These are phyloP conservation scores for Hypotaenidia okinawae DNA, from an alignment of 2,797 vertebrate genomes.

Conservation along the genomic window DNA sequence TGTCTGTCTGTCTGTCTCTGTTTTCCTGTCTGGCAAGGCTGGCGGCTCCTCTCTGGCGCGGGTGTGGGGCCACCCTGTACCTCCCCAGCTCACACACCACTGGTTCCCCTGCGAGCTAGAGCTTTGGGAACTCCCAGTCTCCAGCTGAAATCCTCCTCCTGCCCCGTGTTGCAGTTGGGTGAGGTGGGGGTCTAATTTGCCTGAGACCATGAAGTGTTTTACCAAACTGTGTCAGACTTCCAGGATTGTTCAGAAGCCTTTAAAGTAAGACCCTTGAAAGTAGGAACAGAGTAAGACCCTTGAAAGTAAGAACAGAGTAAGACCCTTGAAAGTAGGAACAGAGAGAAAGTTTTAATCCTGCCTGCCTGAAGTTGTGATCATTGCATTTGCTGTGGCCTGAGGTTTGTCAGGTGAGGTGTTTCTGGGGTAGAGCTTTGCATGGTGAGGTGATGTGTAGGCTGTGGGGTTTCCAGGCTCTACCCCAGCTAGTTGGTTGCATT, in stretches of 20 bases:
- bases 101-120: background rate
- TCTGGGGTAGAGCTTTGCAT: background rate
- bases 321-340: background rate
- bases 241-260: background rate
- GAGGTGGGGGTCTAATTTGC: background rate
- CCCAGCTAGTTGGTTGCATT: background rate
- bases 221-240: background rate
- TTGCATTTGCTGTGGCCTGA: background rate
- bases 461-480: background rate
- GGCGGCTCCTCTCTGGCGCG: background rate
- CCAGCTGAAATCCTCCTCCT: background rate
- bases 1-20: rapidly evolving
- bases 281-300: too few relatives aligned
- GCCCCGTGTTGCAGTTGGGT: background rate
- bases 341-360: background rate
- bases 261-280: too few relatives aligned
- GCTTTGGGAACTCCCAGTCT: too few relatives aligned
- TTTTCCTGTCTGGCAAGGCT: too few relatives aligned
- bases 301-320: too few relatives aligned
- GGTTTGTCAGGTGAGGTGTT: background rate
- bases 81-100: background rate
- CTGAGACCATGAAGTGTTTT: background rate
- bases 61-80: background rate
- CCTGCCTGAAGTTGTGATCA: background rate
- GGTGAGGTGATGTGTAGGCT: background rate